A percentile compares a stretch with the other conserved stretches of the same genome.
phyloP scores from a whole-genome alignment of 2,888 invertebrate species.

The Dynastes tityus region DNA sequence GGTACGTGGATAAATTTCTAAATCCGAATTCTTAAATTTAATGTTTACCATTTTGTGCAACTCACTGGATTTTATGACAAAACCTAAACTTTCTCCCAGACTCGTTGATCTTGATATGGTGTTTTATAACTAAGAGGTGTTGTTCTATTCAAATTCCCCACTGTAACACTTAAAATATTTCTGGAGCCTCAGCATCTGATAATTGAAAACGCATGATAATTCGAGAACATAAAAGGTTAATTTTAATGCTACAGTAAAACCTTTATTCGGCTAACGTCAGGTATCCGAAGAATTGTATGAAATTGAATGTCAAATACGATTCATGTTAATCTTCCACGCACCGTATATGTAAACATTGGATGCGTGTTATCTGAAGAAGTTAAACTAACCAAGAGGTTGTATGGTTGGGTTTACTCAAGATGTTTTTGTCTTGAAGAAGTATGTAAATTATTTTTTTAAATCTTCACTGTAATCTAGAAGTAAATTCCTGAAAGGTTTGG shows the following conservation, averaged over 20 bases:
- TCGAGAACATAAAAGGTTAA: slow-evolving; percentile 33
- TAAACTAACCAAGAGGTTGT: too few relatives aligned
- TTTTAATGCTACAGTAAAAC: slow-evolving; percentile 22
- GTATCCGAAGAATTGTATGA: slow-evolving; percentile 15
- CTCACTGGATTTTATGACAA: neutral
- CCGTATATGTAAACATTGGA: neutral
- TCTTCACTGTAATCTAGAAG: too few relatives aligned
- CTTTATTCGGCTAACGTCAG: neutral
- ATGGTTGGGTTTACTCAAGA: too few relatives aligned
- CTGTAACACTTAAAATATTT: slow-evolving; percentile 6
- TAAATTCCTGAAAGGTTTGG: too few relatives aligned
- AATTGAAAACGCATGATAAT: slow-evolving; percentile 40
- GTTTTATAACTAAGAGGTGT: slow-evolving; percentile 5
- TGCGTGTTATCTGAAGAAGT: too few relatives aligned
- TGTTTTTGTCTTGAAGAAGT: too few relatives aligned
- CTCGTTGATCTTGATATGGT: neutral
- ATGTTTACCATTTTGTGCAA: neutral
- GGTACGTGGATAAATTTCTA: too few relatives aligned
- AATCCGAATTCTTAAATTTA: too few relatives aligned
- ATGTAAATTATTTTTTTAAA: too few relatives aligned
- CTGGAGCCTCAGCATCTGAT: slow-evolving; percentile 5
- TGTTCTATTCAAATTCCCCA: slow-evolving; percentile 40
- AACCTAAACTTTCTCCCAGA: neutral
- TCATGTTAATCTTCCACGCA: slow-evolving; percentile 21
- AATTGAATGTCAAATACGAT: slow-evolving; percentile 28